phyloP scores from a whole-genome alignment of 2,113 vertebrate genomes.

The Sinocyclocheilus maitianheensis region DNA sequence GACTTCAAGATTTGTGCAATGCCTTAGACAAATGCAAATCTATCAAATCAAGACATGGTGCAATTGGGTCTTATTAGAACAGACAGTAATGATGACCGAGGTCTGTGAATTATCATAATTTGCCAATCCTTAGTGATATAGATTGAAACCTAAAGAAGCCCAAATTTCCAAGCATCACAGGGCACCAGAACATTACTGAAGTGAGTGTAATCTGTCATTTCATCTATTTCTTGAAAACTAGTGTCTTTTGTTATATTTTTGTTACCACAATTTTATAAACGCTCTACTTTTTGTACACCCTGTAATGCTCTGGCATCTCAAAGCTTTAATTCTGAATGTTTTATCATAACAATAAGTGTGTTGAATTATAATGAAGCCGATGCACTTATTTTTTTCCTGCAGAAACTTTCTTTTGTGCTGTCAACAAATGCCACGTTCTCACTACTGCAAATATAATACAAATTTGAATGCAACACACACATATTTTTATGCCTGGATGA shows the following conservation, averaged over 20 bases:
- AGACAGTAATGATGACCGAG: not conserved
- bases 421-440: not conserved
- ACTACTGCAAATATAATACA: not conserved
- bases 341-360: not conserved
- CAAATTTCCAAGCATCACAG: not conserved
- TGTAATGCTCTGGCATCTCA: not conserved
- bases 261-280: not conserved
- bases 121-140: not conserved
- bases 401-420: not conserved
- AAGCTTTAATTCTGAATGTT: not conserved
- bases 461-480: slow-evolving; percentile 7
- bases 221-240: not conserved
- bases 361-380: not conserved
- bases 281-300: not conserved
- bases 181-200: not conserved
- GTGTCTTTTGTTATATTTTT: not conserved
- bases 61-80: not conserved
- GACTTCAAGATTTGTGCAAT: not conserved
- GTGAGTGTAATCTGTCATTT: not conserved
- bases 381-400: not conserved
- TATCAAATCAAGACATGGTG: too few relatives aligned
- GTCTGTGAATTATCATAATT: not conserved
- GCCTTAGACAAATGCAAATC: not conserved
- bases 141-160: not conserved
- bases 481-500: not conserved